A percentile compares a stretch with the other conserved stretches of the same genome.
phyloP scores from a whole-genome alignment of 1,140 invertebrate genomes.

The Macrocentrus cingulum region DNA sequence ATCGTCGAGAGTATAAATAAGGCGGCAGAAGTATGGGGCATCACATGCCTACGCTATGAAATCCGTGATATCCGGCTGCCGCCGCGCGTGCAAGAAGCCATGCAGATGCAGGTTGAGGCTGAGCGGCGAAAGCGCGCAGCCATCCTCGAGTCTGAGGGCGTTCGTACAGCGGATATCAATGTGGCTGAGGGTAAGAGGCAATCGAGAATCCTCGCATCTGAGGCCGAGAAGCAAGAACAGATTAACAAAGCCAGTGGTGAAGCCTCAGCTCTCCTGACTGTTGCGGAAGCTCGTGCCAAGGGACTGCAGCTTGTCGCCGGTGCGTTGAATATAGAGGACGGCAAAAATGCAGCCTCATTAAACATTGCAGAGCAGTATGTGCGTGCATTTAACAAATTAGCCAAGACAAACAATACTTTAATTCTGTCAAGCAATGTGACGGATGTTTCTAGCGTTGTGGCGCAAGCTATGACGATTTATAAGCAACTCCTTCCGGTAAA shows the following conservation, averaged over 20 bases:
- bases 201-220: slow-evolving; percentile 89
- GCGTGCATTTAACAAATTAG: slow-evolving; percentile 87
- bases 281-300: slow-evolving; percentile 81
- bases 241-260: slow-evolving; percentile 87
- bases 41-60: slow-evolving; percentile 96
- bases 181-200: slow-evolving; percentile 94
- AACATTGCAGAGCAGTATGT: slow-evolving; percentile 95
- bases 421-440: slow-evolving; percentile 89
- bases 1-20: slow-evolving; percentile 98
- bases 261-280: slow-evolving; percentile 81
- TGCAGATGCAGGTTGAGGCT: slow-evolving; percentile 99
- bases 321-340: slow-evolving; percentile 69
- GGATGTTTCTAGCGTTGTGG: slow-evolving; percentile 81
- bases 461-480: slow-evolving; percentile 76
- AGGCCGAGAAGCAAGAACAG: slow-evolving; percentile 83
- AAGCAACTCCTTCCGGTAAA: slow-evolving; percentile 62
- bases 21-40: slow-evolving; percentile 97
- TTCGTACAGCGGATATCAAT: slow-evolving; percentile 94
- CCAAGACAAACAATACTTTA: slow-evolving; percentile 91
- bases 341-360: slow-evolving; percentile 87
- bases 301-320: slow-evolving; percentile 75
- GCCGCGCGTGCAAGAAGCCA: slow-evolving; percentile 91
- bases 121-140: slow-evolving; percentile 95
- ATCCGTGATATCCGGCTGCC: slow-evolving; percentile 97
- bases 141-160: slow-evolving; percentile 95